These are phyloP conservation scores for Ammospiza nelsoni DNA, from an alignment of 2,113 vertebrate species.

Conservation along the genomic window DNA sequence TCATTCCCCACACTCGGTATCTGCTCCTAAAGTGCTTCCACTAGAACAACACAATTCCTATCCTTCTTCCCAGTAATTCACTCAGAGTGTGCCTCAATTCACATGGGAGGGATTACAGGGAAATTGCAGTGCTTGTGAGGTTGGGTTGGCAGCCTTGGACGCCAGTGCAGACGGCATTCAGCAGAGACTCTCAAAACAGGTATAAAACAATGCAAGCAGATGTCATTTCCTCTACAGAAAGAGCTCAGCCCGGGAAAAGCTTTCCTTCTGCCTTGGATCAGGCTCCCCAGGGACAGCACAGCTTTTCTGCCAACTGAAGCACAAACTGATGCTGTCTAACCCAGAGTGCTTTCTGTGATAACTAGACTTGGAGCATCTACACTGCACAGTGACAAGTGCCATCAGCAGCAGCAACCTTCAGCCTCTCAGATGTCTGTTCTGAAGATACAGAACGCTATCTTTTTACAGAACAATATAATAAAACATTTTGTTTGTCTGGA, in stretches of 20 bases:
- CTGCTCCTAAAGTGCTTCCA: not conserved
- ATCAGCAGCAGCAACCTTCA: not conserved
- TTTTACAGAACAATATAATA: not conserved
- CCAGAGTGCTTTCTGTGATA: not conserved
- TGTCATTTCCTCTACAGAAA: constrained; percentile 14
- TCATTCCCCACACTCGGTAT: not conserved
- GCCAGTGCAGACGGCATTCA: not conserved
- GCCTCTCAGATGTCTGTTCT: not conserved
- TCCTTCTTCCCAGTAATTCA: not conserved
- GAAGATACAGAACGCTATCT: not conserved
- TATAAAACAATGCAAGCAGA: constrained; percentile 22
- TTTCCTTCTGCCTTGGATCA: not conserved
- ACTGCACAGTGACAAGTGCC: not conserved
- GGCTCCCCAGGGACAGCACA: not conserved
- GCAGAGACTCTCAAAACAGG: constrained; percentile 9
- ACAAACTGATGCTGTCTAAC: not conserved
- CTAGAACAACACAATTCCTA: not conserved
- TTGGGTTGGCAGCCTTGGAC: not conserved
- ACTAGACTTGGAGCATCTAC: not conserved
- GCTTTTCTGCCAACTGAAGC: constrained; percentile 34
- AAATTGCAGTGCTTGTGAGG: not conserved
- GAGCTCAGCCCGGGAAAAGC: constrained; percentile 4
- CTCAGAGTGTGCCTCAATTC: not conserved
- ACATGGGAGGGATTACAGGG: not conserved
- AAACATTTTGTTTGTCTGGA: not conserved